Evolutionary conservation across 1,140 invertebrate genomes (phyloP).

Genomic region (Pseudomyrmex dendroicus): DNA sequence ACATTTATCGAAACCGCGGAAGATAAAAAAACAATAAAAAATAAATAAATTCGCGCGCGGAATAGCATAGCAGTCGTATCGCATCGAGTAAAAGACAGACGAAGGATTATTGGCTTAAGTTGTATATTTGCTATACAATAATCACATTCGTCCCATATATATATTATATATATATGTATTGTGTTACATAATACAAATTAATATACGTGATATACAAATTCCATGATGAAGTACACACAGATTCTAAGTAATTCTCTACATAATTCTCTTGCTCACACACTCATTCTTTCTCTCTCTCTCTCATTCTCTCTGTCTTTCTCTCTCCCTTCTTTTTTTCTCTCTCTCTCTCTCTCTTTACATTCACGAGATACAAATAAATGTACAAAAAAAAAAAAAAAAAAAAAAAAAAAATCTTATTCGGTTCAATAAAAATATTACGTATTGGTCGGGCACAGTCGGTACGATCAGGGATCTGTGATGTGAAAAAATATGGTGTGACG

Average conservation of each 20-base stretch:
- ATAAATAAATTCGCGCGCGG: not conserved
- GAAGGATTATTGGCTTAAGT: slow-evolving; percentile 19
- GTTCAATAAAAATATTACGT: not conserved
- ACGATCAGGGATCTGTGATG: not conserved
- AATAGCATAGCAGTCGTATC: not conserved
- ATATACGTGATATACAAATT: slow-evolving; percentile 45
- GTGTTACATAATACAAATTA: slow-evolving; percentile 45
- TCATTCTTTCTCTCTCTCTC: no score
- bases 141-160: slow-evolving; percentile 17
- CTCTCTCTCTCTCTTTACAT: not conserved
- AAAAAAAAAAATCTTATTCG: slow-evolving; percentile 2
- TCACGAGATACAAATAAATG: slow-evolving; percentile 16
- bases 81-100: not conserved
- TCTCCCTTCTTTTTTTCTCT: not conserved
- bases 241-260: slow-evolving; percentile 17
- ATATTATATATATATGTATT: slow-evolving; percentile 29
- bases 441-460: not conserved
- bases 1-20: no score
- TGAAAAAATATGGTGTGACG: slow-evolving; percentile 20
- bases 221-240: slow-evolving; percentile 64
- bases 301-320: not conserved
- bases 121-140: slow-evolving; percentile 51
- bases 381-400: slow-evolving; percentile 36
- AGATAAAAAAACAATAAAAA: not conserved
- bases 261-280: no score